Percentiles rank a stretch among this genome's conserved stretches.
Conservation (phyloP, 2,888 invertebrate genomes). For the Alentia gelatinosa region DNA sequence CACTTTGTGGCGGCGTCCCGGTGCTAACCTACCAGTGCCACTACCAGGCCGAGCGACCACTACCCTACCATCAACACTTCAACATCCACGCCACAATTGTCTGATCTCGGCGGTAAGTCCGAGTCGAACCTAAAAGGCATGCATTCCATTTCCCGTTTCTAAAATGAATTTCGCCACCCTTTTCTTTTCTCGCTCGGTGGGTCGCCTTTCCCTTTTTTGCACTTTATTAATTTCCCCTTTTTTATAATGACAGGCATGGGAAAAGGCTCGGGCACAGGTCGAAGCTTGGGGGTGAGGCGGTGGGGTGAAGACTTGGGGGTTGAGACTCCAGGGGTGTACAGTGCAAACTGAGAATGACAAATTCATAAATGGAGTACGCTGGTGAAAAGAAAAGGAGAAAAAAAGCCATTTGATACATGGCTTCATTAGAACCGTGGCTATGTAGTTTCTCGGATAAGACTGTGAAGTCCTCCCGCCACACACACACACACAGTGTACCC, state of each 20-base stretch:
- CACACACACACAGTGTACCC: background rate
- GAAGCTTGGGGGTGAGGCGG: background rate
- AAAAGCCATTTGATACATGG: background rate
- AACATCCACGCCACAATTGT: background rate
- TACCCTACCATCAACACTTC: background rate
- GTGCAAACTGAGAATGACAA: background rate
- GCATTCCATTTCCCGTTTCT: constrained; percentile 20
- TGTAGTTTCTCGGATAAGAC: background rate
- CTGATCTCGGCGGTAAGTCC: background rate
- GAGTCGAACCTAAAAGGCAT: constrained; percentile 6
- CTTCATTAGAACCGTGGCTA: background rate
- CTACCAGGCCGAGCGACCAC: too few species aligned
- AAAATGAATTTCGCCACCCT: background rate
- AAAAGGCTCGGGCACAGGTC: background rate
- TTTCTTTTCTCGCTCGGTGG: background rate
- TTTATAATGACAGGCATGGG: background rate
- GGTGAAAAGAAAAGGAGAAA: too few species aligned
- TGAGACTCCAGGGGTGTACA: background rate
- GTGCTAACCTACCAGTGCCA: background rate
- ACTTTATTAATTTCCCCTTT: background rate
- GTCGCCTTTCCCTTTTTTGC: background rate
- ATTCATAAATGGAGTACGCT: background rate
- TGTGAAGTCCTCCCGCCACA: background rate
- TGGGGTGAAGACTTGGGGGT: background rate
- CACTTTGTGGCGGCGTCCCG: background rate